A percentile compares a stretch with the other conserved stretches of the same genome.
Conservation (phyloP, 1,140 invertebrate genomes). For the Agraylea sexmaculata region DNA sequence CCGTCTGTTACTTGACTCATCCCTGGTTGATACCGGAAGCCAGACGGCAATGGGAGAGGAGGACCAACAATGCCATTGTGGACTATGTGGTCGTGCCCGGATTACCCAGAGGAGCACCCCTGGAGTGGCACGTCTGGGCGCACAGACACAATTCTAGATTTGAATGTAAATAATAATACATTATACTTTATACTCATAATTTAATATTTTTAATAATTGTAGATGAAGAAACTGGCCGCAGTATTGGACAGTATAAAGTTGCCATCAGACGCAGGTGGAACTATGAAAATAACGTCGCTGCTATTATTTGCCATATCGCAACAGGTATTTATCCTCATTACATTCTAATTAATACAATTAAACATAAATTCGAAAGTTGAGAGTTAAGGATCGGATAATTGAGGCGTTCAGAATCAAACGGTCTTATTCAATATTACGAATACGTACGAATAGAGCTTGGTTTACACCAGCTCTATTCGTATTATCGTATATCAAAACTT, state of each 20-base stretch:
- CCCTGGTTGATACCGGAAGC: conserved; percentile 56
- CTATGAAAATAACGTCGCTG: conserved; percentile 76
- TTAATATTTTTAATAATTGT: conserved; percentile 24
- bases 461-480: conserved; percentile 10
- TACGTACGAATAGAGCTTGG: conserved; percentile 3
- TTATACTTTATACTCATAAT: conserved; percentile 1
- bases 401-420: background rate
- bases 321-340: conserved; percentile 41
- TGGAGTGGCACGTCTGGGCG: conserved; percentile 89
- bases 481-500: background rate
- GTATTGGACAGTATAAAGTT: conserved; percentile 65
- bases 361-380: background rate
- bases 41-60: conserved; percentile 65
- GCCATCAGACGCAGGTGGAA: conserved; percentile 73
- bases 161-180: conserved; percentile 54
- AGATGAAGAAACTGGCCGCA: conserved; percentile 83
- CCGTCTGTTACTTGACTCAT: conserved; percentile 70
- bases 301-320: conserved; percentile 69
- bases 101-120: conserved; percentile 65
- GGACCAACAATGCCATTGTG: conserved; percentile 76
- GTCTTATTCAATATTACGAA: conserved; percentile 1
- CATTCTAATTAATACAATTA: conserved; percentile 7
- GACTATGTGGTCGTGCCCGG: conserved; percentile 73
- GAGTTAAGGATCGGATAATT: background rate
- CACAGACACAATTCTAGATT: conserved; percentile 76